Base-by-base conservation (phyloP, 2,113 vertebrate species). In the Pavo muticus region DNA sequence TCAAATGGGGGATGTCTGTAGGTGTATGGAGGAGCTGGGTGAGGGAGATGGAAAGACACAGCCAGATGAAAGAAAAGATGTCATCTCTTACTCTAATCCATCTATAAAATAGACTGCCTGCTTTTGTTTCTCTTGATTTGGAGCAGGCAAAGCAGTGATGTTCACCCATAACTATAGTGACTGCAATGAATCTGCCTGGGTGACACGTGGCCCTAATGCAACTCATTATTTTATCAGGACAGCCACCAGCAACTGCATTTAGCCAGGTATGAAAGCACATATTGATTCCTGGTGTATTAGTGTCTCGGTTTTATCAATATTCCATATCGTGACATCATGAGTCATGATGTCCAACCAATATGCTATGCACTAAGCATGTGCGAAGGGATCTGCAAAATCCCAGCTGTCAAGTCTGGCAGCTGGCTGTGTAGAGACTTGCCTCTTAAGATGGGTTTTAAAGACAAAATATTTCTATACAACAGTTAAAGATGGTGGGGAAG, bases 351-450 rank as follows among this genome's bases (percentile, higher is more conserved):
- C 30, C 69, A 35, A 37, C 75, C 0, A 0, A 25, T 7, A 2
- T 17, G 5, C 14, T 79, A 54, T 50, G 45, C 10, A 20, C 4
- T 16, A 44, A 60, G 24, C 6, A 5, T 24, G 12, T 0, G 0
- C 15, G 44, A 40, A 57, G 13, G 8, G 9, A 59, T 13, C 6
- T 42, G n/a, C 3, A 42, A 65, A 37, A 45, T 5, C 14, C 10
- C 4, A 32, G 40, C 13, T 4, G 0, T 20, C 40, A 47, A 42
- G 9, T 44, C 21, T 59, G 30, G 30, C 63, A 76, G 20, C 48
- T 65, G 40, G 29, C 16, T 11, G 27, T 59, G 8, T 14, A n/a
- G 10, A 5, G 10, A 5, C 65, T 59, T 67, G 1, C 50, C 79
- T 67, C 54, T 73, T 16, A 65, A 79, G 17, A 29, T 59, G 59